A percentile compares a stretch with the other conserved stretches of the same genome.
These are phyloP conservation scores for Mergus octosetaceus DNA, from an alignment of 2,797 vertebrate genomes.

Conservation along the genomic window DNA sequence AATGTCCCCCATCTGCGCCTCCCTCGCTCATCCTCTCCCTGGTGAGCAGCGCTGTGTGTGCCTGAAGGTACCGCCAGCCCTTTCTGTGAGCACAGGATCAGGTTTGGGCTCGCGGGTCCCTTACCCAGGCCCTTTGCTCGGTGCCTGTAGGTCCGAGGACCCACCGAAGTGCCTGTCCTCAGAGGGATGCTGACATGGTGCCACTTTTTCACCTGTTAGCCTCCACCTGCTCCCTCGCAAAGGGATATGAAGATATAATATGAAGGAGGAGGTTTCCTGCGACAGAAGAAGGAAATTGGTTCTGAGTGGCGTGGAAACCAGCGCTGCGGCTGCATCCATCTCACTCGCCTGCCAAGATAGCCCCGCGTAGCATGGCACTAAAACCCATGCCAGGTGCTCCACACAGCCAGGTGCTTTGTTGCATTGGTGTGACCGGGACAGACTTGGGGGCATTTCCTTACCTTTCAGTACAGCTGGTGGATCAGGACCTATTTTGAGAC, in stretches of 20 bases:
- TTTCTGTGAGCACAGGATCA: accelerated
- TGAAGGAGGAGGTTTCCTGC: background rate
- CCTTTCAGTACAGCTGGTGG: background rate
- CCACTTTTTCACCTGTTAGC: background rate
- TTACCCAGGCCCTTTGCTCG: background rate
- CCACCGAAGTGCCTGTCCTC: background rate
- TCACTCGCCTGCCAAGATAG: background rate
- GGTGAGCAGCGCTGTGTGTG: background rate
- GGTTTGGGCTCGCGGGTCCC: background rate
- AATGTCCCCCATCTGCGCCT: slow-evolving; percentile 53
- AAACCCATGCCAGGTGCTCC: background rate
- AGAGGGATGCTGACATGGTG: accelerated
- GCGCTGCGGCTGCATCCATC: background rate
- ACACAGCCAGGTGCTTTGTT: background rate
- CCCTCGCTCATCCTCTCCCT: background rate
- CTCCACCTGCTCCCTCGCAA: too few relatives aligned
- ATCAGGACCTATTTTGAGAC: background rate
- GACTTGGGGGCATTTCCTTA: background rate
- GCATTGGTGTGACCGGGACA: background rate
- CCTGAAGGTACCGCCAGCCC: background rate
- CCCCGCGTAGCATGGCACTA: too few relatives aligned
- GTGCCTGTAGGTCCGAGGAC: background rate
- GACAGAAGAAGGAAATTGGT: background rate
- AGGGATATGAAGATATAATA: too few relatives aligned
- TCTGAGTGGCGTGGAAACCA: too few relatives aligned